phyloP scores from a whole-genome alignment of 2,113 vertebrate genomes.

The Rostratula benghalensis region DNA sequence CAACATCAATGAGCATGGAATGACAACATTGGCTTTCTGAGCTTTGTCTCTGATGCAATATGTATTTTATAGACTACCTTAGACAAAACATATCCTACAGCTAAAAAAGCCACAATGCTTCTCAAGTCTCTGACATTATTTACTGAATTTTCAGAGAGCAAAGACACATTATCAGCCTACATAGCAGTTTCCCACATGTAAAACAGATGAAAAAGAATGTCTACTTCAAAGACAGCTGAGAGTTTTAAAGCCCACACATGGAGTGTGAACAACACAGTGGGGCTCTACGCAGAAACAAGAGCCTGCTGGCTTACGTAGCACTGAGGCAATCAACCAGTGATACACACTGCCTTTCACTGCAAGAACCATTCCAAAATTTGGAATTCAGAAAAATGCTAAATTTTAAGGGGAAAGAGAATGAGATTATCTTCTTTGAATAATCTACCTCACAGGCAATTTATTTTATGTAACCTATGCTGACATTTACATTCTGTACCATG shows the following conservation, averaged over 20 bases:
- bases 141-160: constrained; percentile 39
- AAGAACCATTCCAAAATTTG: neutral
- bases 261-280: neutral
- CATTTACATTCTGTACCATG: neutral
- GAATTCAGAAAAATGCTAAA: neutral
- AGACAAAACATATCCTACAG: neutral
- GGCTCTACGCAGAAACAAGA: neutral
- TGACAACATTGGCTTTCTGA: neutral
- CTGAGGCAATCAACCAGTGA: neutral
- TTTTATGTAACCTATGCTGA: neutral
- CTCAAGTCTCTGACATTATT: constrained; percentile 28
- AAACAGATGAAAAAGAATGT: constrained; percentile 40
- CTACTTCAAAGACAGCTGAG: constrained; percentile 23
- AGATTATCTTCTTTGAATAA: neutral
- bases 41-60: neutral
- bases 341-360: neutral
- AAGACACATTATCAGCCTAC: constrained; percentile 33
- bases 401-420: neutral
- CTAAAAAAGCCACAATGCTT: neutral
- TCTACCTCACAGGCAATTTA: neutral
- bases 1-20: neutral
- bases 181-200: constrained; percentile 26
- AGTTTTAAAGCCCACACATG: constrained; percentile 22
- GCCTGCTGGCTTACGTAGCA: neutral
- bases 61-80: neutral